Base-by-base conservation (phyloP, 2,888 invertebrate species). In the Lepidochrysops patricia region DNA sequence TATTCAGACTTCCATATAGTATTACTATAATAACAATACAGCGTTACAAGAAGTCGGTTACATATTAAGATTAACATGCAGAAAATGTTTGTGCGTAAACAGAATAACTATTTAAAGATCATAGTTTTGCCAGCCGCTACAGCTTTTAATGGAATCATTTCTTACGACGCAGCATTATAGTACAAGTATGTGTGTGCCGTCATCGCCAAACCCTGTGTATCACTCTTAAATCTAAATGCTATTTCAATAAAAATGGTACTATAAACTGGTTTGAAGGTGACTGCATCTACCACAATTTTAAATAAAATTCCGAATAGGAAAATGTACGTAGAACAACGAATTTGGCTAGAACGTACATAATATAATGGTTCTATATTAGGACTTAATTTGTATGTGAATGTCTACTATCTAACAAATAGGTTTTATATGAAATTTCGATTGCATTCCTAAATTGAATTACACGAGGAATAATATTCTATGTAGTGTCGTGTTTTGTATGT, bases 361-460 rank as follows among this genome's bases (percentile, higher is more conserved):
- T n/a, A n/a, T 13, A 29, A 54, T 9, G 4, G 32, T 49, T 49
- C 43, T 43, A 26, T 50, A 29, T 54, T 54, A 32, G 27, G 54
- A 29, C 27, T 54, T 32, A 15, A 19, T 54, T 12, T 54, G n/a
- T 54, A 32, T 54, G 32, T 32, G 15, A 54, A 54, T 29, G 19
- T 54, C 9, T 26, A 5, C 4, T 29, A 27, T 64, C 48, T 57
- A 60, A 60, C 27, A 32, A 65, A 60, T 63, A 62, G 43, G 64
- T 65, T 68, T 65, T 70, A 67, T 54, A 32, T 54, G 15, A 71
- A 67, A 72, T 72, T 73, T 73, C 73, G 71, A 72, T 75, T 73
- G 82, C 82, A 83, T 83, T 83, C 82, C 82, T 76, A 66, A 72
- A 69, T 72, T 68, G 63, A 57, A 61, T 50, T 63, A 58, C 9